Conservation (phyloP, 2,888 invertebrate species). For the Ophion obscuratus region DNA sequence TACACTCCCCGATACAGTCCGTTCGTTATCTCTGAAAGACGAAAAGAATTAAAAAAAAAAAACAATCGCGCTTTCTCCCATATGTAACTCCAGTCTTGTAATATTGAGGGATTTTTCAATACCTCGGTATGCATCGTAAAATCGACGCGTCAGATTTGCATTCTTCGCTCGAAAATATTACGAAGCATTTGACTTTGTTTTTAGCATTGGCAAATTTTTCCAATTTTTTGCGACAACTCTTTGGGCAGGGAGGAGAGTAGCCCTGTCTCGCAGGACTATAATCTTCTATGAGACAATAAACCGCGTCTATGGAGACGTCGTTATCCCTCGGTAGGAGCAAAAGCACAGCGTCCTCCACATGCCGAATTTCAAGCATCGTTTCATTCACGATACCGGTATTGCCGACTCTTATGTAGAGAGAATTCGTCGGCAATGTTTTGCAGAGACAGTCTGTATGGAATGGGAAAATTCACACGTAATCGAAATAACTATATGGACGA, state of each 20-base stretch:
- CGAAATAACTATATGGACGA: background rate
- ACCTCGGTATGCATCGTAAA: slow-evolving; percentile 63
- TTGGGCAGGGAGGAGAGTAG: background rate
- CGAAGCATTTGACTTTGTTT: slow-evolving; percentile 58
- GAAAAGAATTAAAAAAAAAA: background rate
- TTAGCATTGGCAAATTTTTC: background rate
- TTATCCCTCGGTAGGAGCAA: slow-evolving; percentile 77
- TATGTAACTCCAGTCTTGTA: slow-evolving; percentile 71
- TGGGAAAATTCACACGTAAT: background rate
- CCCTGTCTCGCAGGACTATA: background rate
- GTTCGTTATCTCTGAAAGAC: slow-evolving; percentile 44
- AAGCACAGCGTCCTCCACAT: slow-evolving; percentile 61
- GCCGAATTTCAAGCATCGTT: slow-evolving; percentile 68
- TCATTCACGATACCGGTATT: slow-evolving; percentile 72
- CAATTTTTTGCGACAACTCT: background rate
- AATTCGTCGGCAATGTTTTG: slow-evolving; percentile 72
- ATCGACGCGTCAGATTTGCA: background rate
- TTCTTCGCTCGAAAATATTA: slow-evolving; percentile 49
- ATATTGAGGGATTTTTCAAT: slow-evolving; percentile 64
- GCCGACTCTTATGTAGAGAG: slow-evolving; percentile 72
- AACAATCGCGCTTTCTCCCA: background rate
- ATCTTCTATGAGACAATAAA: slow-evolving; percentile 14
- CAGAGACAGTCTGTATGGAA: slow-evolving; percentile 73
- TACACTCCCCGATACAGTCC: slow-evolving; percentile 76
- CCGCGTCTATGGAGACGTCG: slow-evolving; percentile 69